These are phyloP conservation scores for Leuciscus waleckii DNA, from an alignment of 2,797 vertebrate genomes.

Conservation along the genomic window DNA sequence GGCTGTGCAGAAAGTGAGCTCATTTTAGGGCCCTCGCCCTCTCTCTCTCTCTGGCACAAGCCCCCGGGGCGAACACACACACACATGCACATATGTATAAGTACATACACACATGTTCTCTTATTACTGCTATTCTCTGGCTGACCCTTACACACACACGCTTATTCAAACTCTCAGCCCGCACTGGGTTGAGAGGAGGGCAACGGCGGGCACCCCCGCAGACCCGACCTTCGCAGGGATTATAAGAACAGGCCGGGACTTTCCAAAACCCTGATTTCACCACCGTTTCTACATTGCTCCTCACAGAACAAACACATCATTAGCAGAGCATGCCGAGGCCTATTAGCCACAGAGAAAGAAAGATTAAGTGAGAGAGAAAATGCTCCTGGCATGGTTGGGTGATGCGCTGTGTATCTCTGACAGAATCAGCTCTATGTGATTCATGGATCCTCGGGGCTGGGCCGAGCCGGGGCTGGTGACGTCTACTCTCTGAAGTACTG, in stretches of 20 bases:
- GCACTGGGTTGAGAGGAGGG: slow-evolving; percentile 74
- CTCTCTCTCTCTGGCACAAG: slow-evolving; percentile 65
- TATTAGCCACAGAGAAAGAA: slow-evolving; percentile 54
- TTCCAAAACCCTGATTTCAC: slow-evolving; percentile 69
- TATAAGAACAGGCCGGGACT: slow-evolving; percentile 75
- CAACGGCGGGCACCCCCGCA: slow-evolving; percentile 66
- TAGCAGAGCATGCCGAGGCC: slow-evolving; percentile 59
- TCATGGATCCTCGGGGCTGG: slow-evolving; percentile 46
- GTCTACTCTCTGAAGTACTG: slow-evolving; percentile 45
- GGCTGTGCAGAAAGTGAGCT: slow-evolving; percentile 74
- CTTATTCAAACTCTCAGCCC: slow-evolving; percentile 34
- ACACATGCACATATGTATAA: slow-evolving; percentile 51
- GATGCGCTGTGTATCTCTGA: slow-evolving; percentile 50
- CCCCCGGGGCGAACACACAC: slow-evolving; percentile 68
- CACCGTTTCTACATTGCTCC: slow-evolving; percentile 54
- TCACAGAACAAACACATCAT: slow-evolving; percentile 60
- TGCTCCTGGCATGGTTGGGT: slow-evolving; percentile 34
- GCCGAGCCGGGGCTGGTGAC: slow-evolving; percentile 9
- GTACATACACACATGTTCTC: slow-evolving; percentile 60
- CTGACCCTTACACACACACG: slow-evolving; percentile 46
- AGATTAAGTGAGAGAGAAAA: slow-evolving; percentile 50
- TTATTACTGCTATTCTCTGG: slow-evolving; percentile 61
- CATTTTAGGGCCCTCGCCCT: slow-evolving; percentile 67
- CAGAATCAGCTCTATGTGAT: slow-evolving; percentile 51
- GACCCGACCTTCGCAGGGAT: slow-evolving; percentile 70